Conservation (phyloP, 2,797 vertebrate genomes). For the Sebastes trivittatus region DNA sequence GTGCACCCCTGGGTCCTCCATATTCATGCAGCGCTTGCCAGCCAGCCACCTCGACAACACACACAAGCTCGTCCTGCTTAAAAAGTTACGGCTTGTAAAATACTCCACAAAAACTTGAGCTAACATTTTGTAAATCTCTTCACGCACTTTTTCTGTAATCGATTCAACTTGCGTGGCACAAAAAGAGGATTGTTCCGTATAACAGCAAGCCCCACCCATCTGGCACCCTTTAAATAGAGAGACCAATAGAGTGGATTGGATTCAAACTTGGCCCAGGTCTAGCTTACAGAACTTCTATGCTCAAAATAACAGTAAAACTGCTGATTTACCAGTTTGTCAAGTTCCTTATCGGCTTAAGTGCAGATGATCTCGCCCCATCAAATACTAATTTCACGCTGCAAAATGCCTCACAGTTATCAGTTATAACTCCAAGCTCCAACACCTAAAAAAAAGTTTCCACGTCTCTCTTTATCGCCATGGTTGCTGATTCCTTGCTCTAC, state of each 20-base stretch:
- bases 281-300: background rate
- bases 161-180: background rate
- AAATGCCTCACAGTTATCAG: constrained; percentile 15
- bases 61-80: constrained; percentile 1
- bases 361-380: constrained; percentile 40
- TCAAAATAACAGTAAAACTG: constrained; percentile 25
- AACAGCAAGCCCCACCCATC: background rate
- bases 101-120: background rate
- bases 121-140: constrained; percentile 2
- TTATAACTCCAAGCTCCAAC: background rate
- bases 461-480: constrained; percentile 41
- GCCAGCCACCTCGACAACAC: constrained; percentile 23
- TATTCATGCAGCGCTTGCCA: constrained; percentile 50
- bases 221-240: background rate
- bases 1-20: constrained; percentile 48
- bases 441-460: constrained; percentile 20
- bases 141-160: background rate
- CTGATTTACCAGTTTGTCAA: constrained; percentile 19
- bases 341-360: constrained; percentile 33
- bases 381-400: constrained; percentile 56
- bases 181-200: background rate
- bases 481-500: constrained; percentile 58
- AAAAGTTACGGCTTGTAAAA: constrained; percentile 1
- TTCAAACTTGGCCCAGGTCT: background rate
- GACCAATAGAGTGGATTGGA: background rate